Evolutionary conservation across 64 coral and sea anemone genomes (phyloP), one percentile per base, ranked within the genome.

Genomic region (Catalaphyllia jardinei): DNA sequence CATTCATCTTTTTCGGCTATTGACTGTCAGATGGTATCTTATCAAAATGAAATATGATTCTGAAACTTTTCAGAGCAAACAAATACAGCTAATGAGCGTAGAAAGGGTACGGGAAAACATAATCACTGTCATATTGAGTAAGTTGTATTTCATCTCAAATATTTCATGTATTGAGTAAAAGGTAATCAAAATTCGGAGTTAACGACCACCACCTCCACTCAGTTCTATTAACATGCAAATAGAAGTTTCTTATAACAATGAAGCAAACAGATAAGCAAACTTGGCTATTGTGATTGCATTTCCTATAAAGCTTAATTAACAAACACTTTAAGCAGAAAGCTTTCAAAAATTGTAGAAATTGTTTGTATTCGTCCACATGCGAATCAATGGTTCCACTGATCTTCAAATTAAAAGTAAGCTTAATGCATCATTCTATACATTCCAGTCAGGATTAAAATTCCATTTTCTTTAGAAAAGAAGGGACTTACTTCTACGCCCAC

Each of bases 161-260:
- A 79, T 55, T 55, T 28, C 10, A 54, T 50, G 17, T 4, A 57
- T 11, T 79, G 24, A 29, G 24, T 10, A 57, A 46, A 79, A 79
- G 24, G 22, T 55, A 79, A 79, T 79, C 49, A 79, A 20, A 27
- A 79, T 79, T 50, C 76, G 50, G 76, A 16, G 76, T n/a, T 79
- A 57, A 79, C 46, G 51, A 79, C 76, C 55, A 29, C 25, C 25
- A 79, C 4, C 24, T 55, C n/a, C 12, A 77, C 12, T 55, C 76
- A 14, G 54, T 42, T 79, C 49, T 54, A 55, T 79, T 57, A n/a
- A 79, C 24, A 79, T 79, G 76, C 38, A 79, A 79, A 79, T 79
- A 11, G 17, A 79, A 2, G 55, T 79, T 25, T 59, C 25, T 55
- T 50, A 27, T 6, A 79, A 57, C 24, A 55, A 55, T 27, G 55